Conservation (phyloP, 2,888 invertebrate species). For the Lampropteryx suffumata region DNA sequence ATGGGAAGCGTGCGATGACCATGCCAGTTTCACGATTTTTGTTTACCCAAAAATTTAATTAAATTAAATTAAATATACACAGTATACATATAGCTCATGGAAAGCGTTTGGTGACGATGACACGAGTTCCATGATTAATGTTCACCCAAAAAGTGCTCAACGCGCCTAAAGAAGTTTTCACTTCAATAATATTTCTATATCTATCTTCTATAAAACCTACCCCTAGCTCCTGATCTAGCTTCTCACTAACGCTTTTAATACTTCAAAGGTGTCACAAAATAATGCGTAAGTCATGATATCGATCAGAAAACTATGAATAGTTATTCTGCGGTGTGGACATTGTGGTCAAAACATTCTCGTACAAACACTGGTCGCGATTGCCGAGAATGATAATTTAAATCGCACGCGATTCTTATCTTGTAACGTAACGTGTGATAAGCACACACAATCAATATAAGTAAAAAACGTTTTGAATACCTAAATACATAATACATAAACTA, state of each 20-base stretch:
- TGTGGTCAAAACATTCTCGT: conserved; percentile 59
- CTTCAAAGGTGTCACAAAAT: conserved; percentile 32
- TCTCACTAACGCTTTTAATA: conserved; percentile 47
- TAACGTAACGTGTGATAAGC: not conserved
- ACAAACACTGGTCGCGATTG: conserved; percentile 49
- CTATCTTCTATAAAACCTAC: not conserved
- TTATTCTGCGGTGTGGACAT: conserved; percentile 54
- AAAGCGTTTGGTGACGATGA: too few species aligned
- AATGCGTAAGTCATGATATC: conserved; percentile 51
- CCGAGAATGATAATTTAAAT: conserved; percentile 23
- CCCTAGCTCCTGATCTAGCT: not conserved
- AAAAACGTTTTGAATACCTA: too few species aligned
- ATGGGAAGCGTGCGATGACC: too few species aligned
- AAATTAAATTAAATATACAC: too few species aligned
- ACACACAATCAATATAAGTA: too few species aligned
- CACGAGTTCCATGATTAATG: too few species aligned
- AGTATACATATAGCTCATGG: too few species aligned
- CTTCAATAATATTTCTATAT: too few species aligned
- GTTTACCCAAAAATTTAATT: too few species aligned
- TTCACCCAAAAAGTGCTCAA: too few species aligned
- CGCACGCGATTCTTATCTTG: conserved; percentile 8
- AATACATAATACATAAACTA: not conserved
- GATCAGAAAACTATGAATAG: conserved; percentile 42
- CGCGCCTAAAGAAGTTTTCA: too few species aligned
- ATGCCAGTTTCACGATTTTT: too few species aligned